Evolutionary conservation across 1,140 invertebrate genomes (phyloP).

Genomic region (Thaumetopoea pityocampa): DNA sequence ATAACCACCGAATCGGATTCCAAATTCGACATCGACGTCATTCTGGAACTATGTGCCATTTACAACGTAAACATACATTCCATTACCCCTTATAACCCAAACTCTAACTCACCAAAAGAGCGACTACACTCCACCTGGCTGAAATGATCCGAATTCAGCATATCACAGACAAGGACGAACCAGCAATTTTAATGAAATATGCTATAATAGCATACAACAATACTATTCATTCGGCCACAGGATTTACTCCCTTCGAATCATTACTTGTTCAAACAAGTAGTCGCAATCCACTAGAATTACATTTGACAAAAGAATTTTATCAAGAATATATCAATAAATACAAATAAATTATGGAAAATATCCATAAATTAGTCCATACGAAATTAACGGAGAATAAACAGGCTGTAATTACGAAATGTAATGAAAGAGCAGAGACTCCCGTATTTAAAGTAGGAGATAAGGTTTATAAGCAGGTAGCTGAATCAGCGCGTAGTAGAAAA

Average conservation of each 20-base stretch:
- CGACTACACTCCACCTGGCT: conserved; percentile 29
- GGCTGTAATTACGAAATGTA: conserved; percentile 23
- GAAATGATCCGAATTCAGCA: conserved; percentile 36
- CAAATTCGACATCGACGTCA: conserved; percentile 35
- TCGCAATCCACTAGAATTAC: conserved; percentile 31
- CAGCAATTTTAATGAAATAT: conserved; percentile 27
- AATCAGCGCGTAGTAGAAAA: conserved; percentile 28
- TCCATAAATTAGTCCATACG: conserved; percentile 19
- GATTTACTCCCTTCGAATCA: conserved; percentile 21
- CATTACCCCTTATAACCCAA: conserved; percentile 34
- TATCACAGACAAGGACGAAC: conserved; percentile 30
- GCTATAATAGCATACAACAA: conserved; percentile 34
- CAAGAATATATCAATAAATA: conserved; percentile 34
- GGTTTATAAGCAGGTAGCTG: conserved; percentile 30
- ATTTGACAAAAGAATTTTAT: conserved; percentile 30
- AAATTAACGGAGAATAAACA: conserved; percentile 26
- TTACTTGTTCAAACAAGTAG: conserved; percentile 3
- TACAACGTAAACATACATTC: conserved; percentile 32
- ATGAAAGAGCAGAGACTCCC: conserved; percentile 18
- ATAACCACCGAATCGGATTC: conserved; percentile 33
- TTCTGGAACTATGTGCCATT: conserved; percentile 28
- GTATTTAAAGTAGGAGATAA: conserved; percentile 30
- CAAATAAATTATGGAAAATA: conserved; percentile 16
- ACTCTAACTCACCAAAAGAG: conserved; percentile 36
- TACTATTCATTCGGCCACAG: conserved; percentile 23